A percentile compares a stretch with the other conserved stretches of the same genome.
Conservation (phyloP, 1,140 invertebrate genomes). For the Halictus rubicundus region DNA sequence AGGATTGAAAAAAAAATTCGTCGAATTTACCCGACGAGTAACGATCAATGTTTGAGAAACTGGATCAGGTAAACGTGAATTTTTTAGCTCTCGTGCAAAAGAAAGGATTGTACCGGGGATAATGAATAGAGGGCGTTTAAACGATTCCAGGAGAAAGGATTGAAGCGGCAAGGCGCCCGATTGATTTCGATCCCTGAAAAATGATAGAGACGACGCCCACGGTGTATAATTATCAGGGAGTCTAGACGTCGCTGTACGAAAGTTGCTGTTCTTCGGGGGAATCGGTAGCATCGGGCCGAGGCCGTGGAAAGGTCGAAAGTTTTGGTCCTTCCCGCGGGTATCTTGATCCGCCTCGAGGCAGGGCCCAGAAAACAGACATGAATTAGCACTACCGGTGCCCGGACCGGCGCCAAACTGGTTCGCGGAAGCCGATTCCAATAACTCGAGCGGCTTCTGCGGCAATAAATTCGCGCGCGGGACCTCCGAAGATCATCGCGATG, state of each 20-base stretch:
- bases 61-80: too few relatives aligned
- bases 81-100: too few relatives aligned
- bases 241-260: background rate
- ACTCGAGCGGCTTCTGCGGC: conserved; percentile 22
- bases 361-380: conserved; percentile 27
- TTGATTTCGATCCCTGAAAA: background rate
- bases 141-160: background rate
- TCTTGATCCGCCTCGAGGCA: conserved; percentile 21
- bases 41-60: too few relatives aligned
- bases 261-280: background rate
- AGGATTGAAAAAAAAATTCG: too few relatives aligned
- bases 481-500: background rate
- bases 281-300: background rate
- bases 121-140: too few relatives aligned
- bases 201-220: background rate
- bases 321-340: background rate
- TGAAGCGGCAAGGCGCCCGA: background rate
- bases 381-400: conserved; percentile 23
- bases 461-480: conserved; percentile 7
- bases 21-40: too few relatives aligned
- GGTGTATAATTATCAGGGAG: background rate
- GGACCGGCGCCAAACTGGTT: conserved; percentile 46
- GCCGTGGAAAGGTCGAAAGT: background rate
- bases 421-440: conserved; percentile 45
- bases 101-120: too few relatives aligned